Evolutionary conservation across 2,797 vertebrate genomes (phyloP), one percentile per base, ranked within the genome.

Genomic region (Typhlichthys subterraneus): DNA sequence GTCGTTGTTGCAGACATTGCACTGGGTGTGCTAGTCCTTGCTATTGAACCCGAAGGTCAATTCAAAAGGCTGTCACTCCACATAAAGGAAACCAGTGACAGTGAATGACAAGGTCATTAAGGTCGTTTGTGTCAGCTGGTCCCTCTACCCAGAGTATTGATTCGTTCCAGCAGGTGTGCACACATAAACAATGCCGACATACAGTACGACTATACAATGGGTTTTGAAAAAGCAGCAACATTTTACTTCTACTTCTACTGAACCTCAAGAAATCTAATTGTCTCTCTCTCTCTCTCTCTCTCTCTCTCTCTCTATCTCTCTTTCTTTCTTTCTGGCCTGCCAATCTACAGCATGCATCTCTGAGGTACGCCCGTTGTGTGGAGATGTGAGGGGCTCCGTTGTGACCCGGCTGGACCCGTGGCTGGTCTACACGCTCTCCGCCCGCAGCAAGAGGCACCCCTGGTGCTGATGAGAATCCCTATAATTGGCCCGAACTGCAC

Each of bases 401-500:
- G 72, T 87, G 85, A 91, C 88, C 89, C 80, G 8, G 69, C 81
- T 84, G 71, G 82, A 87, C 86, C 82, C 82, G 82, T 81, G 74
- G 78, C 84, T 86, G 81, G 83, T 87, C 85, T 88, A 70, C 85
- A 69, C 81, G 83, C 83, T 83, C 71, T 68, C 63, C 1, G 85
- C 90, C 89, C 59, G 81, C 73, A 88, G 90, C 88, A n/a, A 83
- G 76, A 72, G 74, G 75, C 84, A 84, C 73, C 79, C 68, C 65
- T 58, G 58, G 73, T 76, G 75, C 84, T 90, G 88, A 91, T 90
- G 87, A 90, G 88, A 88, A 90, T 91, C 85, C 88, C 76, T 87
- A 82, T 92, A 91, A 92, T 91, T 91, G 90, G 89, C 82, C 86
- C 83, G 86, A 87, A 89, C 83, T 81, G 80, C 82, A 81, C 61